Conservation (phyloP, 92 coral and sea anemone species). For the Epizoanthus rinbou region DNA sequence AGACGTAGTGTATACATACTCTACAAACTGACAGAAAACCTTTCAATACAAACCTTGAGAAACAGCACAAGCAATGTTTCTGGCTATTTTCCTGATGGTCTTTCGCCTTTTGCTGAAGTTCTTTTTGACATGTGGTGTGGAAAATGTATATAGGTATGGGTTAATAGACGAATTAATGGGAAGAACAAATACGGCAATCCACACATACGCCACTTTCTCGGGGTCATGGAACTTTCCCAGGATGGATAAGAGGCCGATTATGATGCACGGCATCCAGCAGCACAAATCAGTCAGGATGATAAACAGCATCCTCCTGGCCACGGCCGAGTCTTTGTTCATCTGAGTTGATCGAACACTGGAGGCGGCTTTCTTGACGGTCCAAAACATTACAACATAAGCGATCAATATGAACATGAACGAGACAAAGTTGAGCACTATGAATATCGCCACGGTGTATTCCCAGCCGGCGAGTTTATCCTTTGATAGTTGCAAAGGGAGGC, state of each 20-base stretch:
- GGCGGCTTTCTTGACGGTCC: constrained; percentile 47
- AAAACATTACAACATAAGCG: constrained; percentile 60
- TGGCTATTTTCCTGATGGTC: no score
- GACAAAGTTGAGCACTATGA: constrained; percentile 57
- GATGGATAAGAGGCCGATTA: constrained; percentile 64
- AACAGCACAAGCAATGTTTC: no score
- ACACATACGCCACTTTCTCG: constrained; percentile 48
- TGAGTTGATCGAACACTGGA: constrained; percentile 64
- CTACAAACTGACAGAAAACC: no score
- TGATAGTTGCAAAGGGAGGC: constrained; percentile 76
- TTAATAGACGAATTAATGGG: constrained; percentile 71
- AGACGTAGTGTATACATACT: no score
- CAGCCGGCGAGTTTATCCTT: constrained; percentile 65
- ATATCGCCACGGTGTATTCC: constrained; percentile 65
- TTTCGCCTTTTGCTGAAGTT: not conserved
- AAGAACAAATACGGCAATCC: no score
- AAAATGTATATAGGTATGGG: constrained; percentile 72
- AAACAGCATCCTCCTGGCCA: constrained; percentile 69
- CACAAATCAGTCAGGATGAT: constrained; percentile 73
- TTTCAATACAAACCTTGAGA: no score
- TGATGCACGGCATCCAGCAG: constrained; percentile 87
- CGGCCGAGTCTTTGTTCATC: constrained; percentile 65
- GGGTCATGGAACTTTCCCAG: constrained; percentile 69
- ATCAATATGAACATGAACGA: constrained; percentile 62
- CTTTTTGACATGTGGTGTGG: constrained; percentile 52